These are phyloP conservation scores for Morelia viridis DNA, from an alignment of 2,797 vertebrate species.

Conservation along the genomic window DNA sequence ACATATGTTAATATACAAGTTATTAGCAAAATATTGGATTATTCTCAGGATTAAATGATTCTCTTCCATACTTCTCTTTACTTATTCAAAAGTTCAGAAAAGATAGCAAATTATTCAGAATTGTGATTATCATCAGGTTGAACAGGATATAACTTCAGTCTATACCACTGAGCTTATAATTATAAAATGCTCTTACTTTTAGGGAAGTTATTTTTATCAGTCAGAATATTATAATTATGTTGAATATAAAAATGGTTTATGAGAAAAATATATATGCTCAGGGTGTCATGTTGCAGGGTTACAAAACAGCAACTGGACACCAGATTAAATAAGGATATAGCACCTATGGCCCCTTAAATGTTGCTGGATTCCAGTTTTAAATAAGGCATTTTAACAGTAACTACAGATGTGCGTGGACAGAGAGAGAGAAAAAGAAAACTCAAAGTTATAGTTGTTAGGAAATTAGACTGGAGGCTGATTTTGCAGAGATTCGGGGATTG, in stretches of 20 bases:
- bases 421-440: neutral
- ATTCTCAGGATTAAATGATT: constrained; percentile 19
- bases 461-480: neutral
- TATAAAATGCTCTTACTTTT: neutral
- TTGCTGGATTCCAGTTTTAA: neutral
- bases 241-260: neutral
- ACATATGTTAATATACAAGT: constrained; percentile 37
- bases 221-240: neutral
- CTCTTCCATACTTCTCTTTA: constrained; percentile 23
- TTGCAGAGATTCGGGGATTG: neutral
- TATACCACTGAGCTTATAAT: neutral
- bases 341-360: neutral
- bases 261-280: neutral
- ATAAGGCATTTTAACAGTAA: neutral
- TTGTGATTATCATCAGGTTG: neutral
- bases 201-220: neutral
- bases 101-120: neutral
- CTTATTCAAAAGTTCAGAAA: neutral
- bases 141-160: neutral
- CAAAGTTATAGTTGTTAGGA: neutral
- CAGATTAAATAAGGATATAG: neutral
- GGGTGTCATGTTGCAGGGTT: neutral
- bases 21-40: constrained; percentile 41
- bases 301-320: neutral
- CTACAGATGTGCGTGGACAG: neutral